Percentiles rank a stretch among this genome's conserved stretches.
Conservation (phyloP, 2,797 vertebrate genomes). For the Percopsis omiscomaycus region DNA sequence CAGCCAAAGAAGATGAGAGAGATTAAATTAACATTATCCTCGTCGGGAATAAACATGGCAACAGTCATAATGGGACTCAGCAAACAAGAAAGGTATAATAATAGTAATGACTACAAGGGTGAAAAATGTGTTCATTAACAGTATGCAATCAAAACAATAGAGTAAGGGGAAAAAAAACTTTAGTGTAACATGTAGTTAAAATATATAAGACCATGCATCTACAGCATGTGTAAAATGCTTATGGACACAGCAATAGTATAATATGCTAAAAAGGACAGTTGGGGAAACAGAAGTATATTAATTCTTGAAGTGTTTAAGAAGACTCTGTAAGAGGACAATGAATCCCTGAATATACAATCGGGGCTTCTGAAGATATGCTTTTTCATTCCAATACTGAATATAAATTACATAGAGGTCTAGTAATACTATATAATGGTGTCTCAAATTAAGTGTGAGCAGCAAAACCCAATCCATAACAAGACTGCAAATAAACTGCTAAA, state of each 20-base stretch:
- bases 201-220: not conserved
- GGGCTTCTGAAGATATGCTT: conserved; percentile 5
- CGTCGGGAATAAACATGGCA: no score
- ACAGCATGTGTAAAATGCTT: not conserved
- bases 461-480: conserved; percentile 23
- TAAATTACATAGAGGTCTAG: not conserved
- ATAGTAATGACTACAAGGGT: no score
- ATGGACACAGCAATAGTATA: not conserved
- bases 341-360: conserved; percentile 16
- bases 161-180: not conserved
- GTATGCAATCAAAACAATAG: not conserved
- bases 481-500: conserved; percentile 10
- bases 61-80: no score
- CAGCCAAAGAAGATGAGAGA: no score
- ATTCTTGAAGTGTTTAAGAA: no score
- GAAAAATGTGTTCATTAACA: no score
- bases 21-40: no score
- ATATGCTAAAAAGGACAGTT: not conserved
- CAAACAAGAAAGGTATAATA: no score
- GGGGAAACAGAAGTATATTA: no score
- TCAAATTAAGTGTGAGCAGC: conserved; percentile 19
- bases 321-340: not conserved
- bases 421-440: not conserved
- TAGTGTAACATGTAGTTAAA: not conserved
- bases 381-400: not conserved